phyloP scores from a whole-genome alignment of 2,113 vertebrate genomes.

The Centrocercus urophasianus region DNA sequence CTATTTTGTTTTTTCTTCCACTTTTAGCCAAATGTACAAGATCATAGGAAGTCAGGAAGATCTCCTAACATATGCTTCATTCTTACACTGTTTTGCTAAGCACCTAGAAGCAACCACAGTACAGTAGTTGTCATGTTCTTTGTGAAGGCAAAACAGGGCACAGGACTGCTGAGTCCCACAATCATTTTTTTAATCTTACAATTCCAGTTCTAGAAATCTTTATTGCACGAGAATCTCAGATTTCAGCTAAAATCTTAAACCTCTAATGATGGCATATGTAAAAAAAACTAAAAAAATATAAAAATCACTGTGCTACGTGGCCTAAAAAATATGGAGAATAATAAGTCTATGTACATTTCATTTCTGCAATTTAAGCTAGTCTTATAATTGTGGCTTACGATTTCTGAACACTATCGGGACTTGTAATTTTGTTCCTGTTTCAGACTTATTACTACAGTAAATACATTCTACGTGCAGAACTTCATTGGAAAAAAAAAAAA shows the following conservation, averaged over 20 bases:
- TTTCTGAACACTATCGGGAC: neutral
- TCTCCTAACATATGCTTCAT: neutral
- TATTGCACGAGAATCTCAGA: neutral
- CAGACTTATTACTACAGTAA: neutral
- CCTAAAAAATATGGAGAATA: neutral
- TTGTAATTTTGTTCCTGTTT: neutral
- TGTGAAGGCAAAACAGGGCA: neutral
- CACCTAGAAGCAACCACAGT: neutral
- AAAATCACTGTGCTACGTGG: neutral
- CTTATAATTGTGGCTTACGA: neutral
- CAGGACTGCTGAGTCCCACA: neutral
- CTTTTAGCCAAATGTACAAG: neutral
- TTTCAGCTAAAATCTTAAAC: neutral
- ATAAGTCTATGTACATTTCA: neutral
- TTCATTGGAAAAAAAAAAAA: neutral
- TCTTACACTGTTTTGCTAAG: neutral
- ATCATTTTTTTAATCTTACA: neutral
- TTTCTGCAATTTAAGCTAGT: neutral
- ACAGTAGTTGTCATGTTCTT: neutral
- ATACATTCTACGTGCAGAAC: neutral
- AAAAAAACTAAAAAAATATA: neutral
- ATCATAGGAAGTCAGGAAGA: neutral
- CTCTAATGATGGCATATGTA: neutral
- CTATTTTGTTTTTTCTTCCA: neutral
- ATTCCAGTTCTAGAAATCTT: neutral